Percentiles rank a stretch among this genome's conserved stretches.
These are phyloP conservation scores for Sorex araneus DNA, from an alignment of 2,113 vertebrate genomes.

Conservation along the genomic window DNA sequence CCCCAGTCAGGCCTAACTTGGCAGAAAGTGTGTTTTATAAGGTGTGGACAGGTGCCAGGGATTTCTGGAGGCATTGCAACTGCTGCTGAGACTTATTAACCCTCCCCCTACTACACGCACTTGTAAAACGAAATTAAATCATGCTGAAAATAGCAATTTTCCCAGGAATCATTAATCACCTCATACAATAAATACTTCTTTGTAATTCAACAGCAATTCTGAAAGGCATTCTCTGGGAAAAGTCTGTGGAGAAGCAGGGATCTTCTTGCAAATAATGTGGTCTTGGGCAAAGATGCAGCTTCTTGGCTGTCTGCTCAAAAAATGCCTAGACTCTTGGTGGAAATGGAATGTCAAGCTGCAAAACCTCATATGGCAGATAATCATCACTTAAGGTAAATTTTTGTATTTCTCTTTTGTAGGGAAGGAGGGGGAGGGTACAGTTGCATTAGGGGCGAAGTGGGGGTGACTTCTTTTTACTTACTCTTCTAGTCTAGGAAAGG, in stretches of 20 bases:
- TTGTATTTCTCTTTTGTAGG: slow-evolving; percentile 71
- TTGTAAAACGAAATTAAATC: slow-evolving; percentile 91
- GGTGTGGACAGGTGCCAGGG: slow-evolving; percentile 77
- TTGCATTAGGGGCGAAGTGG: slow-evolving; percentile 4
- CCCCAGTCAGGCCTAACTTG: slow-evolving; percentile 37
- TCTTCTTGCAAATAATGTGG: slow-evolving; percentile 89
- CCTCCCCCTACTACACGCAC: slow-evolving; percentile 78
- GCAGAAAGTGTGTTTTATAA: slow-evolving; percentile 68
- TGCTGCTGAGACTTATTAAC: slow-evolving; percentile 79
- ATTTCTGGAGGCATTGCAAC: slow-evolving; percentile 75
- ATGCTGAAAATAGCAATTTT: slow-evolving; percentile 92
- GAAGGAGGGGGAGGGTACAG: slow-evolving; percentile 11
- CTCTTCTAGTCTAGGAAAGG: slow-evolving; percentile 48
- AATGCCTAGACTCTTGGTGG: slow-evolving; percentile 85
- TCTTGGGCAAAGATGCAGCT: slow-evolving; percentile 87
- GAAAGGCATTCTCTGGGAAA: slow-evolving; percentile 93
- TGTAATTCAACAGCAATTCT: slow-evolving; percentile 93
- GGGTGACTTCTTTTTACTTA: slow-evolving; percentile 60
- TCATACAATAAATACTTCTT: slow-evolving; percentile 94
- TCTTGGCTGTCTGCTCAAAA: slow-evolving; percentile 88
- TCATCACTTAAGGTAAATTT: slow-evolving; percentile 89
- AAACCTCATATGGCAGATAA: slow-evolving; percentile 87
- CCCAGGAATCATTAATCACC: slow-evolving; percentile 92
- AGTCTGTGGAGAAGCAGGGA: slow-evolving; percentile 90
- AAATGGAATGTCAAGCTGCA: slow-evolving; percentile 84